Evolutionary conservation across 2,113 vertebrate species (phyloP).

Genomic region (Thamnophis sirtalis): DNA sequence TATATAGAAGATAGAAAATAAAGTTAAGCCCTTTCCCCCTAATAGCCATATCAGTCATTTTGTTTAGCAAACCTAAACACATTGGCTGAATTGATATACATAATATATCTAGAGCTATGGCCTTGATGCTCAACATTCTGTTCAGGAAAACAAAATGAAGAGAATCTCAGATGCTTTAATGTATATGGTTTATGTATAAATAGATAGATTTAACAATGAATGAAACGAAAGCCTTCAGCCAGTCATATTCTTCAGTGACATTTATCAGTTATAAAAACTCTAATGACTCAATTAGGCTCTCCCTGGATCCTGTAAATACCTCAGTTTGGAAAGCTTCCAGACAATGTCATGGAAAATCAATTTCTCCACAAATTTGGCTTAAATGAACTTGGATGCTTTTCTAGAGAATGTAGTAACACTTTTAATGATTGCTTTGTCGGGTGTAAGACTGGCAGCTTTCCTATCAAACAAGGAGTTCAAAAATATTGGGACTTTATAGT

Average conservation of each 20-base stretch:
- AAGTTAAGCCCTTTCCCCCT: background rate
- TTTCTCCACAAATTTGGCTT: conserved; percentile 49
- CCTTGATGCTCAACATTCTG: background rate
- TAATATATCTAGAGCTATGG: background rate
- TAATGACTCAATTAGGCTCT: background rate
- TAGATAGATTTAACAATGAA: conserved; percentile 14
- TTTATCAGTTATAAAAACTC: background rate
- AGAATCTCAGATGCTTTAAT: background rate
- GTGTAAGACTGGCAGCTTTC: background rate
- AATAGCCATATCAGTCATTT: background rate
- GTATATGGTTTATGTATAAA: conserved; percentile 12
- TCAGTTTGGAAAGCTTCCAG: conserved; percentile 43
- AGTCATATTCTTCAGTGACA: background rate
- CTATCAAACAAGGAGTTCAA: background rate
- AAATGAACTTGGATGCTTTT: conserved; percentile 18
- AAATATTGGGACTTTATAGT: background rate
- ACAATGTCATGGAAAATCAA: conserved; percentile 39
- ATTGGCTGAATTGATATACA: background rate
- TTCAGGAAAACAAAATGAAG: background rate
- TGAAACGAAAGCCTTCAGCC: conserved; percentile 22
- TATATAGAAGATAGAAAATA: background rate
- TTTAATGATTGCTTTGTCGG: background rate
- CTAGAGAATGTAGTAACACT: rapidly evolving
- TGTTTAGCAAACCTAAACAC: background rate
- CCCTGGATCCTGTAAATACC: conserved; percentile 11